Conservation (phyloP, 2,888 invertebrate species). For the Sclerodermus sp. region DNA sequence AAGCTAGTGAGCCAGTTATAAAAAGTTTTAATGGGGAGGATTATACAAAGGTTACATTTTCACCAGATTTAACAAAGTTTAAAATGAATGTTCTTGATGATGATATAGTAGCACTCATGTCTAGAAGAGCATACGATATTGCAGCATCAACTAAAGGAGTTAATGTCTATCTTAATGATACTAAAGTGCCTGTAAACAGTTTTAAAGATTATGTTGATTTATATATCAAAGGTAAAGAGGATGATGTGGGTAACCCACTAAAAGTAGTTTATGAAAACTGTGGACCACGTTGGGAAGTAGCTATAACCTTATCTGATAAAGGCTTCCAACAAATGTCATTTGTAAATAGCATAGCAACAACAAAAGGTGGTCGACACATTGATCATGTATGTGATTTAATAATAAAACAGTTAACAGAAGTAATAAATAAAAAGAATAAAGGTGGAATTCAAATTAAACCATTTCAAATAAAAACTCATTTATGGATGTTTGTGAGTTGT, state of each 20-base stretch:
- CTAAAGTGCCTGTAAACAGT: constrained; percentile 78
- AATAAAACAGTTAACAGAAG: constrained; percentile 84
- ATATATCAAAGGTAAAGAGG: constrained; percentile 81
- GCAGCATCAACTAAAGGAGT: constrained; percentile 91
- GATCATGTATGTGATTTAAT: constrained; percentile 92
- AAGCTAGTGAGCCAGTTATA: constrained; percentile 84
- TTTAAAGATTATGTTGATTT: constrained; percentile 97
- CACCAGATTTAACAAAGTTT: constrained; percentile 92
- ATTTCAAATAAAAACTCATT: constrained; percentile 90
- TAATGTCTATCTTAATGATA: constrained; percentile 89
- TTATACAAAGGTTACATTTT: constrained; percentile 91
- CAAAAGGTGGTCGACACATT: constrained; percentile 97
- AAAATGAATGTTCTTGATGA: constrained; percentile 92
- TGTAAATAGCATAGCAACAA: constrained; percentile 98
- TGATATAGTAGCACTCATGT: constrained; percentile 91
- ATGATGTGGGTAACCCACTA: constrained; percentile 79
- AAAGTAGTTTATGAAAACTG: constrained; percentile 86
- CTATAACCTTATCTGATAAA: constrained; percentile 79
- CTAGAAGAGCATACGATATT: constrained; percentile 91
- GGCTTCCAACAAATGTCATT: constrained; percentile 98
- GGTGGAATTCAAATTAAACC: constrained; percentile 89
- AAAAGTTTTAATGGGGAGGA: constrained; percentile 75
- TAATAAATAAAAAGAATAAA: constrained; percentile 89
- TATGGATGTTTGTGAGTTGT: constrained; percentile 98
- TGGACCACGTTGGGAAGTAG: constrained; percentile 94